phyloP scores from a whole-genome alignment of 2,888 invertebrate species.

The Amphimallon solstitiale region DNA sequence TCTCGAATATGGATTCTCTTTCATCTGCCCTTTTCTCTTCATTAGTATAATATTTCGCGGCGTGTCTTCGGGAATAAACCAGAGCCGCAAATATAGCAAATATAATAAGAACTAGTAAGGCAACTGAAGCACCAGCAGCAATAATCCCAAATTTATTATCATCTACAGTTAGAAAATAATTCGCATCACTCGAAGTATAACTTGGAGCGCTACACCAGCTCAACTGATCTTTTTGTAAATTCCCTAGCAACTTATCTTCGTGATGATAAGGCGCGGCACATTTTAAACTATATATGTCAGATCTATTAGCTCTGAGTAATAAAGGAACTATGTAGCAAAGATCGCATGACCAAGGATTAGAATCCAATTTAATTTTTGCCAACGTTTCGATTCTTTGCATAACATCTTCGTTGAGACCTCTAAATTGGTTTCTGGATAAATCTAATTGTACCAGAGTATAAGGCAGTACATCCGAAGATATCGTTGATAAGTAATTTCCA shows the following conservation, averaged over 20 bases:
- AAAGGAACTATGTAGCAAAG: constrained; percentile 72
- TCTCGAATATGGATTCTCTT: constrained; percentile 63
- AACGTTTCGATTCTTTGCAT: constrained; percentile 58
- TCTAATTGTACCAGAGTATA: constrained; percentile 72
- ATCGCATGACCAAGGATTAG: constrained; percentile 77
- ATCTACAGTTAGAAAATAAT: constrained; percentile 63
- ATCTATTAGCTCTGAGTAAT: constrained; percentile 69
- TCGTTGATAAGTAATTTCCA: constrained; percentile 72
- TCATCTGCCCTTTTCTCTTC: constrained; percentile 71
- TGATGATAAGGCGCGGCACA: constrained; percentile 71
- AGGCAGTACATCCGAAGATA: constrained; percentile 68
- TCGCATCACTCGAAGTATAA: constrained; percentile 66
- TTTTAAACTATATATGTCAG: constrained; percentile 65
- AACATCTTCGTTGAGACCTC: constrained; percentile 68
- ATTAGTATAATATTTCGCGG: constrained; percentile 83
- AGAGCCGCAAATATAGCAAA: constrained; percentile 65
- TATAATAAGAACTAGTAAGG: constrained; percentile 65
- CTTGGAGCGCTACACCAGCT: constrained; percentile 68
- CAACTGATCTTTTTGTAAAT: constrained; percentile 60
- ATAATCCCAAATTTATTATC: constrained; percentile 67
- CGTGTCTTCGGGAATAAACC: constrained; percentile 76
- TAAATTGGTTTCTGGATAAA: constrained; percentile 76
- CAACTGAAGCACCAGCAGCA: constrained; percentile 68
- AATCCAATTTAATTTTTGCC: constrained; percentile 63
- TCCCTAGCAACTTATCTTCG: constrained; percentile 64